Conservation (phyloP, 2,888 invertebrate genomes). For the Amaurobius ferox region DNA sequence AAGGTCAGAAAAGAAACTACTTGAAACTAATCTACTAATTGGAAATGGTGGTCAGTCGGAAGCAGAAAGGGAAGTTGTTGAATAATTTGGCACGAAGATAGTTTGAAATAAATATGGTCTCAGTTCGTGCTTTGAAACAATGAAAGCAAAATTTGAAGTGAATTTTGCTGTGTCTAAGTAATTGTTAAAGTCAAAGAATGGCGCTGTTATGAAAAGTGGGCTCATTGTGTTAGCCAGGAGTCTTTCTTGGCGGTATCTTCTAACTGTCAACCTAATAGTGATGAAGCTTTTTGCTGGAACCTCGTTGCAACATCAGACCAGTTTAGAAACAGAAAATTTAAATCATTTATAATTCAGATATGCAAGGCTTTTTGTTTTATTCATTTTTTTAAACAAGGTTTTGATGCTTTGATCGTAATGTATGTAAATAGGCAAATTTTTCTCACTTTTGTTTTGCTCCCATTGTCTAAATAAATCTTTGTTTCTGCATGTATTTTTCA, state of each 20-base stretch:
- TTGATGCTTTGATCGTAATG: not conserved
- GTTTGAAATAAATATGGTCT: constrained; percentile 2
- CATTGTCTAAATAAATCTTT: too few species aligned
- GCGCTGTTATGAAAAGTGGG: constrained; percentile 42
- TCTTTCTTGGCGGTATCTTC: constrained; percentile 35
- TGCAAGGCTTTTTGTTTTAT: not conserved
- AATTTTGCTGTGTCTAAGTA: constrained; percentile 27
- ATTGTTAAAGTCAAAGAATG: constrained; percentile 41
- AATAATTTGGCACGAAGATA: not conserved
- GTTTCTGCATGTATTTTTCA: too few species aligned
- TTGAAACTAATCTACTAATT: too few species aligned
- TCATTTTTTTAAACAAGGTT: too few species aligned
- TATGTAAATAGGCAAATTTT: not conserved
- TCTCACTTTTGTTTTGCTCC: too few species aligned
- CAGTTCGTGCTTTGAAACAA: constrained; percentile 24
- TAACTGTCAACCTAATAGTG: constrained; percentile 6
- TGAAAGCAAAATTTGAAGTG: constrained; percentile 17
- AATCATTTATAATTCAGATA: not conserved
- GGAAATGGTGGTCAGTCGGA: not conserved
- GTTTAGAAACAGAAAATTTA: not conserved
- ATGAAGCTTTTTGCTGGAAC: not conserved
- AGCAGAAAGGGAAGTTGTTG: constrained; percentile 1
- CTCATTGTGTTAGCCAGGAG: constrained; percentile 39
- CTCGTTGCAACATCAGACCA: not conserved
- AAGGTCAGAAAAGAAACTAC: too few species aligned